Evolutionary conservation across 2,113 vertebrate genomes (phyloP).

Genomic region (Prinia subflava): DNA sequence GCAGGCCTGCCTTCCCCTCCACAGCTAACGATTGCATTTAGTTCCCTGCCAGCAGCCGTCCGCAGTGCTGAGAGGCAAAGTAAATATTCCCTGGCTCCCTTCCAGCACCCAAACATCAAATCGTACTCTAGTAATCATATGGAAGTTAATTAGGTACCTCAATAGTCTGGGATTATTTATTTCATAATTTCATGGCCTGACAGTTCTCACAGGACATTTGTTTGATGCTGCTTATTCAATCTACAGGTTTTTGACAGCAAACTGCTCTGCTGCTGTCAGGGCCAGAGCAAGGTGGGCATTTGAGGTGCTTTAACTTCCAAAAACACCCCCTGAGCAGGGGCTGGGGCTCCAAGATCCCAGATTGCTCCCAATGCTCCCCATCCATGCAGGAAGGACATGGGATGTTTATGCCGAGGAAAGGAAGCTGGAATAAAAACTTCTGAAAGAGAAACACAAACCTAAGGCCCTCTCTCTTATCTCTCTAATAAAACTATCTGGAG

Average conservation of each 20-base stretch:
- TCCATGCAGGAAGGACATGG: neutral
- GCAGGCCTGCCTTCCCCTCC: neutral
- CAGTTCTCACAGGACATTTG: neutral
- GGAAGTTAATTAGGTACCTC: neutral
- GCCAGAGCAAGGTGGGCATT: neutral
- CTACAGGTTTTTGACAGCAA: neutral
- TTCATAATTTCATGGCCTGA: neutral
- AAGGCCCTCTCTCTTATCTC: rapidly evolving
- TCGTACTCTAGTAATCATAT: neutral
- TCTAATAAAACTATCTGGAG: neutral
- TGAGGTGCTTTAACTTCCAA: neutral
- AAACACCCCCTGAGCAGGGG: neutral
- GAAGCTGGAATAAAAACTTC: neutral
- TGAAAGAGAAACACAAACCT: neutral
- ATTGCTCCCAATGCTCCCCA: neutral
- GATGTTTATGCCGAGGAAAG: neutral
- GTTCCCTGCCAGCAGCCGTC: slow-evolving; percentile 53
- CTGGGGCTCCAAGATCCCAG: neutral
- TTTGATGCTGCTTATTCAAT: neutral
- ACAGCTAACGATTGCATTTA: neutral
- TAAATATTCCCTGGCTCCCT: neutral
- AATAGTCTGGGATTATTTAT: neutral
- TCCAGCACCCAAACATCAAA: neutral
- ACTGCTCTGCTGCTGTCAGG: neutral
- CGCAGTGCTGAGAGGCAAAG: neutral